Percentiles rank a stretch among this genome's conserved stretches.
These are phyloP conservation scores for Heliopora coerulea DNA, from an alignment of 92 coral and sea anemone genomes.

Conservation along the genomic window DNA sequence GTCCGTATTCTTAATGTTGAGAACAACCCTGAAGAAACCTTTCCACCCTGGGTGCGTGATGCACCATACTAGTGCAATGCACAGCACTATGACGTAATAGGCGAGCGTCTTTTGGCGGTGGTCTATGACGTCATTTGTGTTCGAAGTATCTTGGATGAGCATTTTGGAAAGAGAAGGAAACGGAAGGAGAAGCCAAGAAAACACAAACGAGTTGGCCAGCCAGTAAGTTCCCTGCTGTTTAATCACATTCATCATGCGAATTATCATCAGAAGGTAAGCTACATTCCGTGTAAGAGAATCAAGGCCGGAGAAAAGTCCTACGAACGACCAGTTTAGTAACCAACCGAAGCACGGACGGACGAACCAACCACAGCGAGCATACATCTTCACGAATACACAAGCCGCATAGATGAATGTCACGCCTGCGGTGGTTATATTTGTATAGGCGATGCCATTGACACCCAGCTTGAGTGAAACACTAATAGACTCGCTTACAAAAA, in stretches of 20 bases:
- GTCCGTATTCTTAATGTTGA: too few species aligned
- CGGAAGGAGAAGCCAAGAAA: too few species aligned
- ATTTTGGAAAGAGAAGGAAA: too few species aligned
- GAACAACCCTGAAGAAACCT: too few species aligned
- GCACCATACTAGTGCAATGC: slow-evolving; percentile 16
- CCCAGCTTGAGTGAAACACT: slow-evolving; percentile 37
- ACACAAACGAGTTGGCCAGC: slow-evolving; percentile 29
- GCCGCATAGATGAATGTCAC: too few species aligned
- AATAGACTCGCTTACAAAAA: slow-evolving; percentile 33
- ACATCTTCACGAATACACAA: too few species aligned
- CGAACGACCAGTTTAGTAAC: too few species aligned
- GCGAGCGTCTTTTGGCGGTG: too few species aligned
- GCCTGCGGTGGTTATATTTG: slow-evolving; percentile 27
- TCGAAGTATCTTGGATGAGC: too few species aligned
- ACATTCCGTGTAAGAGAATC: slow-evolving; percentile 37
- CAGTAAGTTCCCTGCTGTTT: slow-evolving; percentile 35
- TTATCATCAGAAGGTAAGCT: slow-evolving; percentile 19
- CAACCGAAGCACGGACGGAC: slow-evolving; percentile 25
- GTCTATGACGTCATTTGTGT: too few species aligned
- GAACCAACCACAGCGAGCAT: neutral
- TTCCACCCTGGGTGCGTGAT: slow-evolving; percentile 32
- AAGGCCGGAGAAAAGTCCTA: slow-evolving; percentile 31
- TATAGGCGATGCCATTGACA: slow-evolving; percentile 38
- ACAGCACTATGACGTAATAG: slow-evolving; percentile 13
- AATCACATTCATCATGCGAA: slow-evolving; percentile 38